Conservation (phyloP, 2,113 vertebrate genomes). For the Apodemus speciosus region DNA sequence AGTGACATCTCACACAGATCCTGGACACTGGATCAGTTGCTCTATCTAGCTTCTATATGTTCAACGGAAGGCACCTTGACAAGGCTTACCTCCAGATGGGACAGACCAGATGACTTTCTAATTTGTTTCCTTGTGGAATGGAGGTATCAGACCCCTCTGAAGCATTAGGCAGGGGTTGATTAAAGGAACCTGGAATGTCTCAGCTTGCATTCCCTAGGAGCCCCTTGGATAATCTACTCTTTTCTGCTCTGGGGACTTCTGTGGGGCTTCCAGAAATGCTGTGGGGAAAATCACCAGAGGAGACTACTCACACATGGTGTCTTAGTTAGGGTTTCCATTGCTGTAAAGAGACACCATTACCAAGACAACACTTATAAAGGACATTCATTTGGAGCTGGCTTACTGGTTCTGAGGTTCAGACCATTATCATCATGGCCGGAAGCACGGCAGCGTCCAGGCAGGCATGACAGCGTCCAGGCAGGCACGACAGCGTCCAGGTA, state of each 20-base stretch:
- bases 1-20: neutral
- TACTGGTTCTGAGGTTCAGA: too few relatives aligned
- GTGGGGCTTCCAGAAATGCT: neutral
- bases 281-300: neutral
- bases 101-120: neutral
- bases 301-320: neutral
- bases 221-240: too few relatives aligned
- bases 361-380: too few relatives aligned
- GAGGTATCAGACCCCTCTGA: neutral
- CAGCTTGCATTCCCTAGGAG: neutral
- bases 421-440: too few relatives aligned
- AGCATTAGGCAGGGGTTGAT: neutral
- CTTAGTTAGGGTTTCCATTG: too few relatives aligned
- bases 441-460: too few relatives aligned
- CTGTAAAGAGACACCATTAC: too few relatives aligned
- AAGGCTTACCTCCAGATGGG: neutral
- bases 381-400: too few relatives aligned
- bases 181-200: neutral
- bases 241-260: neutral
- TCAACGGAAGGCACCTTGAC: neutral
- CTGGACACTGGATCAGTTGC: neutral
- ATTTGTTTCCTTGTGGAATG: neutral
- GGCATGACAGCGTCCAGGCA: too few relatives aligned
- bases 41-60: neutral
- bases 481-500: too few relatives aligned